A percentile compares a stretch with the other conserved stretches of the same genome.
Conservation (phyloP, 2,113 vertebrate species). For the Anguilla japonica region DNA sequence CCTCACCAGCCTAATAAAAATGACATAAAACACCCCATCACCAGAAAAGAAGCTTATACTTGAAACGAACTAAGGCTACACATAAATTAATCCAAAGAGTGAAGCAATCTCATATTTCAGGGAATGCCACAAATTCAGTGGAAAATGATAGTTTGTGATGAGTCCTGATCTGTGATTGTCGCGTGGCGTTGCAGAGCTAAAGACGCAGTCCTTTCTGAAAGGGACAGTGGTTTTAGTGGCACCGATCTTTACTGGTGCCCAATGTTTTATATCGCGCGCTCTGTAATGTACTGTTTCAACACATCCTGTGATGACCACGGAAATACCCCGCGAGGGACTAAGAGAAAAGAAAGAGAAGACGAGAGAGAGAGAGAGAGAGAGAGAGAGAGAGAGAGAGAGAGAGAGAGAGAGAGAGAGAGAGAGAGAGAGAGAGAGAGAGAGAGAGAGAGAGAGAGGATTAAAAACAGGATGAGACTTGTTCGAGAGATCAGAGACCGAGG, state of each 20-base stretch:
- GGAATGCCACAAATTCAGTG: conserved; percentile 42
- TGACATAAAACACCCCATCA: conserved; percentile 84
- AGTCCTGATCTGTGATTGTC: conserved; percentile 38
- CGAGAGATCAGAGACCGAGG: conserved; percentile 3
- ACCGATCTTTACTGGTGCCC: conserved; percentile 51
- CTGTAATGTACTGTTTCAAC: conserved; percentile 13
- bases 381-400: conserved; percentile 9
- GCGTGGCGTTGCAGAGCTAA: conserved; percentile 1
- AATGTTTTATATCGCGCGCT: conserved; percentile 60
- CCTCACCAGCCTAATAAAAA: conserved; percentile 81
- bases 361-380: conserved; percentile 23
- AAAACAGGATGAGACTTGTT: conserved; percentile 28
- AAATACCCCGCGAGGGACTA: not conserved
- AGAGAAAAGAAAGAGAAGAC: not conserved
- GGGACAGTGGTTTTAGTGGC: conserved; percentile 47
- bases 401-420: conserved; percentile 7
- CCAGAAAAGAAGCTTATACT: conserved; percentile 74
- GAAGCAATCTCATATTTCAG: conserved; percentile 61
- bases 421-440: conserved; percentile 15
- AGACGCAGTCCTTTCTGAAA: conserved; percentile 23
- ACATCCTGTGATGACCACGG: conserved; percentile 19
- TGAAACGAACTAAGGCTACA: conserved; percentile 58
- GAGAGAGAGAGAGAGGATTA: conserved; percentile 18
- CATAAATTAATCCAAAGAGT: conserved; percentile 73
- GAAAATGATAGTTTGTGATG: conserved; percentile 44